A percentile compares a stretch with the other conserved stretches of the same genome.
Conservation (phyloP, 2,888 invertebrate species). For the Pantelozetes paolii region DNA sequence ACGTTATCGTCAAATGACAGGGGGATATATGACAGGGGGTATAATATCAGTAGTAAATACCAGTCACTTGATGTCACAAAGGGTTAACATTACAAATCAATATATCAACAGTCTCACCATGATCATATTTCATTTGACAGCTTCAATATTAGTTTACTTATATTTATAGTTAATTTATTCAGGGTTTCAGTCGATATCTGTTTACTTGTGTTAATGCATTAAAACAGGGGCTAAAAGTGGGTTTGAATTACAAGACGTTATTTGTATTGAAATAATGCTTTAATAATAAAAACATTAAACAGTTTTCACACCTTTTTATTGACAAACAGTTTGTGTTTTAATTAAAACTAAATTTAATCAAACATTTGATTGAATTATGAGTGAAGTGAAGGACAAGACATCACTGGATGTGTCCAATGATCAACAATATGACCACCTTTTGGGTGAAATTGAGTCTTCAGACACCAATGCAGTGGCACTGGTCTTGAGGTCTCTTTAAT, state of each 20-base stretch:
- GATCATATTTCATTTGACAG: too few species aligned
- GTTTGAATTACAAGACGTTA: background rate
- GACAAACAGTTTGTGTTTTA: background rate
- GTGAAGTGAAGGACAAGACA: slow-evolving; percentile 42
- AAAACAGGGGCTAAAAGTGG: background rate
- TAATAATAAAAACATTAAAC: slow-evolving; percentile 12
- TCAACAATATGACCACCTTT: slow-evolving; percentile 53
- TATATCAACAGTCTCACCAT: too few species aligned
- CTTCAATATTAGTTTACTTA: too few species aligned
- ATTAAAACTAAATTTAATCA: background rate
- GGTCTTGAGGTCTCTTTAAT: slow-evolving; percentile 50
- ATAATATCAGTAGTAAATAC: too few species aligned
- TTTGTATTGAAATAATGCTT: background rate
- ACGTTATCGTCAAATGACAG: too few species aligned
- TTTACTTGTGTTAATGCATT: too few species aligned
- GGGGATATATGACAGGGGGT: too few species aligned
- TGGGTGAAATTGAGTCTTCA: slow-evolving; percentile 54
- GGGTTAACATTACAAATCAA: too few species aligned
- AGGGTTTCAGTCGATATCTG: too few species aligned
- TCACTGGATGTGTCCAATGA: slow-evolving; percentile 44
- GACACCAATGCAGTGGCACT: slow-evolving; percentile 53
- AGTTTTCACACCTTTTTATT: background rate
- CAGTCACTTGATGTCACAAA: too few species aligned
- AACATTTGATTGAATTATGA: slow-evolving; percentile 3
- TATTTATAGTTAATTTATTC: too few species aligned